Evolutionary conservation across 2,888 invertebrate genomes (phyloP).

Genomic region (Drosophila basisetae): DNA sequence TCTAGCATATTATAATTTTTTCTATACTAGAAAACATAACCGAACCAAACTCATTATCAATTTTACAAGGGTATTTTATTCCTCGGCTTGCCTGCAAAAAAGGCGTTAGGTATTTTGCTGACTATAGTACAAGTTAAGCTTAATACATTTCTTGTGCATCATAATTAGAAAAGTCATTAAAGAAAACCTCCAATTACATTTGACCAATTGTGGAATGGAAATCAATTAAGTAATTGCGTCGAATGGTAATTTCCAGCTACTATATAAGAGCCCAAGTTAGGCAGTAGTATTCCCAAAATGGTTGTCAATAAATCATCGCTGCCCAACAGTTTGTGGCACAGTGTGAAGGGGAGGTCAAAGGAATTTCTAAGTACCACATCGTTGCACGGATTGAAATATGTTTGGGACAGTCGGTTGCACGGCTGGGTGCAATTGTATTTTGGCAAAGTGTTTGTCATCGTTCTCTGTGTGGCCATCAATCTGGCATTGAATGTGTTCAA

Average conservation of each 20-base stretch:
- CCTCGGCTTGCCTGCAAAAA: background rate
- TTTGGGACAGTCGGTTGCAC: slow-evolving; percentile 85
- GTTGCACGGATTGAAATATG: slow-evolving; percentile 90
- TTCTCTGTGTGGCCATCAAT: slow-evolving; percentile 87
- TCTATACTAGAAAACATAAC: background rate
- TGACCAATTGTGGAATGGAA: background rate
- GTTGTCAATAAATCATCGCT: background rate
- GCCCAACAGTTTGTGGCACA: background rate
- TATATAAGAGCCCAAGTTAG: slow-evolving; percentile 8
- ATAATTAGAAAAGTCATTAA: slow-evolving; percentile 10
- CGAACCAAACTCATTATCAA: background rate
- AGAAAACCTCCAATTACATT: too few species aligned
- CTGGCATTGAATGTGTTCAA: slow-evolving; percentile 87
- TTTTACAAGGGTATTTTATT: background rate
- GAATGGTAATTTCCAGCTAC: background rate
- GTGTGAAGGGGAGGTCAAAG: slow-evolving; percentile 82
- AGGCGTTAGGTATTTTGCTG: background rate
- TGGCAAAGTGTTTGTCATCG: slow-evolving; percentile 88
- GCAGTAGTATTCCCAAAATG: slow-evolving; percentile 26
- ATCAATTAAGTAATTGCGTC: slow-evolving; percentile 20
- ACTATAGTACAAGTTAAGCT: background rate
- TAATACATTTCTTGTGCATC: background rate
- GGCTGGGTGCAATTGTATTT: slow-evolving; percentile 87
- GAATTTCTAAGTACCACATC: slow-evolving; percentile 89
- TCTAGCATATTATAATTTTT: background rate